Conservation (phyloP, 1,140 invertebrate species). For the Euura saliciscinereae region DNA sequence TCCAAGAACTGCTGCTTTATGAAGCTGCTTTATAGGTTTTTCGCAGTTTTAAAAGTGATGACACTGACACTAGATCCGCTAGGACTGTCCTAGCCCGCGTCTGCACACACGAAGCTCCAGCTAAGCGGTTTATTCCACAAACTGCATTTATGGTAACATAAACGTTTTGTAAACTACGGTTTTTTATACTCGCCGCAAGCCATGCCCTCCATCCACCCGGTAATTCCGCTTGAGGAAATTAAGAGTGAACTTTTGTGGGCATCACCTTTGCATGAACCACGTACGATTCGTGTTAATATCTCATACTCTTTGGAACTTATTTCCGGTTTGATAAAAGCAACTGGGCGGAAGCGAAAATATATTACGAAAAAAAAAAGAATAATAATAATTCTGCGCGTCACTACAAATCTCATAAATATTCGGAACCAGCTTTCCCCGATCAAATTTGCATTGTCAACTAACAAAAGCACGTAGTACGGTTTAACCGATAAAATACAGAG, state of each 20-base stretch:
- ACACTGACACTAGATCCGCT: not conserved
- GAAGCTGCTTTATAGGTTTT: not conserved
- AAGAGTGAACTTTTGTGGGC: not conserved
- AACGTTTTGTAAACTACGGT: conserved; percentile 6
- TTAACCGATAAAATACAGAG: too few relatives aligned
- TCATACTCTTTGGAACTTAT: too few relatives aligned
- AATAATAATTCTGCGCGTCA: too few relatives aligned
- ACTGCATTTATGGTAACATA: conserved; percentile 5
- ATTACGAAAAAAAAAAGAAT: too few relatives aligned
- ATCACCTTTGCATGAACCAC: not conserved
- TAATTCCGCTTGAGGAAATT: not conserved
- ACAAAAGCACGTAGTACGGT: too few relatives aligned
- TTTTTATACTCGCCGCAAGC: not conserved
- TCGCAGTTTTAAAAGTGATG: conserved; percentile 6
- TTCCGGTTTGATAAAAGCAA: too few relatives aligned
- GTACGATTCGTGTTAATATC: not conserved
- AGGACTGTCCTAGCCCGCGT: not conserved
- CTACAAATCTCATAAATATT: too few relatives aligned
- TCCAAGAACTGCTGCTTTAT: not conserved
- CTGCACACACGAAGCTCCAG: not conserved
- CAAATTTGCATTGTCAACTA: too few relatives aligned
- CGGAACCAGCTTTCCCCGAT: too few relatives aligned
- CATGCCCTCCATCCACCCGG: not conserved
- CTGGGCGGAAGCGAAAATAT: too few relatives aligned
- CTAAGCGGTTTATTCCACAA: not conserved